Percentiles rank a stretch among this genome's conserved stretches.
phyloP scores from a whole-genome alignment of 2,888 invertebrate genomes.

The Morpho helenor region DNA sequence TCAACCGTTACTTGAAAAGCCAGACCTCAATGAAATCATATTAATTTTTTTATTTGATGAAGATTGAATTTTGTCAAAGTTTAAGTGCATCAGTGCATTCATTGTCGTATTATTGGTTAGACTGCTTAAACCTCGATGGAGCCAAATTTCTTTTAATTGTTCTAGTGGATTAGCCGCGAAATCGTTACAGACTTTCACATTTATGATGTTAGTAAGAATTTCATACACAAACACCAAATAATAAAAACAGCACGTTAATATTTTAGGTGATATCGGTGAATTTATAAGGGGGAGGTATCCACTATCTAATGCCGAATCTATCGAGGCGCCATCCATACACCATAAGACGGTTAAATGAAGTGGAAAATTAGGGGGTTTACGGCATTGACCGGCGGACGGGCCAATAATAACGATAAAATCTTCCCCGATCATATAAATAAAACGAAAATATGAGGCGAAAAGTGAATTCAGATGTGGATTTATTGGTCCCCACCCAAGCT shows the following conservation, averaged over 20 bases:
- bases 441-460: slow-evolving; percentile 28
- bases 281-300: slow-evolving; percentile 48
- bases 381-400: slow-evolving; percentile 49
- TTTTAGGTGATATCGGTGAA: slow-evolving; percentile 30
- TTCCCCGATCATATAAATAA: slow-evolving; percentile 29
- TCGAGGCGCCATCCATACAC: slow-evolving; percentile 60
- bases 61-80: too few species aligned
- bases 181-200: too few species aligned
- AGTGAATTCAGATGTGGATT: slow-evolving; percentile 27
- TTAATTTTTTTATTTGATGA: too few species aligned
- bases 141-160: too few species aligned
- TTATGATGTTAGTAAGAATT: not conserved
- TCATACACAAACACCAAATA: not conserved
- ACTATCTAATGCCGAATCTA: slow-evolving; percentile 68
- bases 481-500: slow-evolving; percentile 9
- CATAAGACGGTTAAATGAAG: slow-evolving; percentile 74
- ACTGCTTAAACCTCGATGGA: not conserved
- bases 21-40: too few species aligned
- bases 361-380: slow-evolving; percentile 70
- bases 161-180: too few species aligned
- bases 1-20: too few species aligned
- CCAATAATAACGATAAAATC: slow-evolving; percentile 34
- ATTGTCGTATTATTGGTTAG: too few species aligned
- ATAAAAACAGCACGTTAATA: not conserved
- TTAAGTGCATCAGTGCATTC: too few species aligned